Base-by-base conservation (phyloP, 2,888 invertebrate species). In the Zaprionus obscuricornis region DNA sequence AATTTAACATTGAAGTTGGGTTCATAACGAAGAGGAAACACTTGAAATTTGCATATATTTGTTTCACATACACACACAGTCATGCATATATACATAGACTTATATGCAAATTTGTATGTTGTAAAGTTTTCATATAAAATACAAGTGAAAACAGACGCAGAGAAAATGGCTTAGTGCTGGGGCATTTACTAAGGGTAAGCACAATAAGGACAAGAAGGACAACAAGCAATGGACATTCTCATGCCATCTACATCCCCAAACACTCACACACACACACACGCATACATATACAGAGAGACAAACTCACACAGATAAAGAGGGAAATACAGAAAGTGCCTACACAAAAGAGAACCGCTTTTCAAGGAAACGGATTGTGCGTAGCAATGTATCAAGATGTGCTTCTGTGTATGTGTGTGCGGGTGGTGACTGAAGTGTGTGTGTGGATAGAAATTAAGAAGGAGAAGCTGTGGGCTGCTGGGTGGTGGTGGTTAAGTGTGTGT, bases 1-100 rank as follows among this genome's bases (percentile, higher is more conserved):
- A 87, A 87, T 88, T 87, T 87, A 86, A 64, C 84, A 84, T 84
- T 74, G 69, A 85, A 86, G 86, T 85, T 85, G 69, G 85, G 87
- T 83, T 87, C 81, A 79, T 87, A 88, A 88, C 83, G 86, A 86
- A 86, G 85, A 88, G 87, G 88, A 87, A 88, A 87, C 86, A 87
- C 87, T 87, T 87, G 85, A 74, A 87, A 87, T 87, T 88, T 86
- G 84, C 87, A 87, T 88, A 87, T 78, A 87, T 83, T 85, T 83
- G 64, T 63, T 55, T 52, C 60, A 56, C 60, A 71, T 50, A 55
- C 22, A 57, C 52, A 50, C 27, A 58, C 50, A 54, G 26, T 43
- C 37, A 40, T 14, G 52, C 26, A 56, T 10, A 60, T 16, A 47
- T 26, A 45, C 18, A 31, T 20, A 43, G 66, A 67, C 76, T 74